These are phyloP conservation scores for Diarsia rubi DNA, from an alignment of 2,888 invertebrate genomes.

Conservation along the genomic window DNA sequence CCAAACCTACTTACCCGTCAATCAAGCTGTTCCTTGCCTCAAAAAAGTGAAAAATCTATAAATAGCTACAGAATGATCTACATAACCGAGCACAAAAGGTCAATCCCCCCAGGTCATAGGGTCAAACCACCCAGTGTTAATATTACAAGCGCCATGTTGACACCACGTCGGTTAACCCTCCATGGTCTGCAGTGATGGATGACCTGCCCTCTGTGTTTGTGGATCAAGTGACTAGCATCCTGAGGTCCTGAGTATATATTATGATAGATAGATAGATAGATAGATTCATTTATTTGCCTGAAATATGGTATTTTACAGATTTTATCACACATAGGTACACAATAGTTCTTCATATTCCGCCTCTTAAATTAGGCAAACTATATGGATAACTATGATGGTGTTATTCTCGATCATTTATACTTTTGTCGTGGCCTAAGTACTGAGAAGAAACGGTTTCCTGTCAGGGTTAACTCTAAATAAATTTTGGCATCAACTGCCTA, in stretches of 20 bases:
- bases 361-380: too few relatives aligned
- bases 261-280: too few relatives aligned
- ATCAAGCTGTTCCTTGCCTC: neutral
- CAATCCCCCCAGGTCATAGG: conserved; percentile 2
- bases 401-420: neutral
- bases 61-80: neutral
- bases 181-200: conserved; percentile 17
- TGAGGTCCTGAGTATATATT: neutral
- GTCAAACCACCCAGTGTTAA: conserved; percentile 14
- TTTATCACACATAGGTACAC: too few relatives aligned
- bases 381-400: too few relatives aligned
- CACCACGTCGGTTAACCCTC: conserved; percentile 29
- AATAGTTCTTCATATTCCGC: too few relatives aligned
- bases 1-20: neutral
- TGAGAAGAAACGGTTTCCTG: too few relatives aligned
- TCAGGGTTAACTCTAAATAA: too few relatives aligned
- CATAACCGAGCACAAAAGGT: neutral
- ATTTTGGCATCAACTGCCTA: too few relatives aligned
- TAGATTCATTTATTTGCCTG: too few relatives aligned
- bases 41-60: neutral
- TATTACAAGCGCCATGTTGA: conserved; percentile 37
- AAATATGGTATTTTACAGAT: too few relatives aligned
- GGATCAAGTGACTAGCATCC: conserved; percentile 21
- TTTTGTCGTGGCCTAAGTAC: too few relatives aligned
- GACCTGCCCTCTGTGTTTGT: conserved; percentile 13